These are phyloP conservation scores for Nanger granti DNA, from an alignment of 2,113 vertebrate species.

Conservation along the genomic window DNA sequence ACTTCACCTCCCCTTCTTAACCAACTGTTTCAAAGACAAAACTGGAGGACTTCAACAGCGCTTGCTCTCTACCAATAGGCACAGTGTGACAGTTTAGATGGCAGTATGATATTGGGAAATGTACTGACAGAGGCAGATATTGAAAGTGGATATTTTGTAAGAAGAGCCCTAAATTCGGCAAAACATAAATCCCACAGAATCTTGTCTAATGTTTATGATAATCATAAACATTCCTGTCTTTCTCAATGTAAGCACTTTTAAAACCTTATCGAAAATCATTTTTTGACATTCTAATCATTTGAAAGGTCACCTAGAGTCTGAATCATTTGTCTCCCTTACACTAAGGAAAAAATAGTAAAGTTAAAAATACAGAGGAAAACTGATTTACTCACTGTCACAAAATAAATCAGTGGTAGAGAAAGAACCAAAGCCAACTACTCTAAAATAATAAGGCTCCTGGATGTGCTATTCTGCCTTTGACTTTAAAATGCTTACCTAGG, in stretches of 20 bases:
- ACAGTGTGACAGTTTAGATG: fast-evolving
- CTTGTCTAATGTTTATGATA: not conserved
- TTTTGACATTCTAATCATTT: not conserved
- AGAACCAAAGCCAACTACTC: not conserved
- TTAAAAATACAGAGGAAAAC: not conserved
- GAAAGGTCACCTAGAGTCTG: not conserved
- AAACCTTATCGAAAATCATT: not conserved
- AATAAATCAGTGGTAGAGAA: not conserved
- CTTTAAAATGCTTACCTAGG: not conserved
- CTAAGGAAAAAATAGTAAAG: not conserved
- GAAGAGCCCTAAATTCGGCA: not conserved
- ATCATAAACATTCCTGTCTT: not conserved
- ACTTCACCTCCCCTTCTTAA: not conserved
- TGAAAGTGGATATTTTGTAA: not conserved
- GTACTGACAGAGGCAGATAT: not conserved
- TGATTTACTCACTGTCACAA: not conserved
- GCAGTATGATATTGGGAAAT: not conserved
- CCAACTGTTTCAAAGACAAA: not conserved
- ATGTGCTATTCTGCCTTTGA: not conserved
- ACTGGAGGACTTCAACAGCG: not conserved
- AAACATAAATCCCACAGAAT: not conserved
- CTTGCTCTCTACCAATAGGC: not conserved
- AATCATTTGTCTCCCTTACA: not conserved
- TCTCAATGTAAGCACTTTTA: not conserved
- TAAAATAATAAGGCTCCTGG: not conserved